Percentiles rank a stretch among this genome's conserved stretches.
Conservation (phyloP, 1,140 invertebrate genomes). For the Macrobrachium nipponense region DNA sequence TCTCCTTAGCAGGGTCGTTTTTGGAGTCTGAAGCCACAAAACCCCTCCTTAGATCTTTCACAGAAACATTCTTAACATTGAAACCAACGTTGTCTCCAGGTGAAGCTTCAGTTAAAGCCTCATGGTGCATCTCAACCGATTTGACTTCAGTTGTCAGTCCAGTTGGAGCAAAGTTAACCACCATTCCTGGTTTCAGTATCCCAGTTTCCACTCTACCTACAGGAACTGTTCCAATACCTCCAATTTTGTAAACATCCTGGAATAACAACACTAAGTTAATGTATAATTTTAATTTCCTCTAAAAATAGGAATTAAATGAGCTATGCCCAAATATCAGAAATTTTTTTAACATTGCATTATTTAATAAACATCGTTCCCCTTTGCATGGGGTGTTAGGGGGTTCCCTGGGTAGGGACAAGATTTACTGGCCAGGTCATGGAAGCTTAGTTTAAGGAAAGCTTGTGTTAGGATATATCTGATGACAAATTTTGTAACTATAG, state of each 20-base stretch:
- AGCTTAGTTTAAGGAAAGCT: too few relatives aligned
- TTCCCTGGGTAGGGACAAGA: too few relatives aligned
- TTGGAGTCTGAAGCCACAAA: conserved; percentile 98
- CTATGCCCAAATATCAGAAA: too few relatives aligned
- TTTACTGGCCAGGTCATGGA: too few relatives aligned
- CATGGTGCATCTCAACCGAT: conserved; percentile 99
- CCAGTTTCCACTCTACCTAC: conserved; percentile 99
- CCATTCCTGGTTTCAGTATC: conserved; percentile 96
- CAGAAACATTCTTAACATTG: conserved; percentile 99
- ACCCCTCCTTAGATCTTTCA: conserved; percentile 96
- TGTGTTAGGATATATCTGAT: too few relatives aligned
- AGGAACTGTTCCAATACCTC: conserved; percentile 99
- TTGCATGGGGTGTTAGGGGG: too few relatives aligned
- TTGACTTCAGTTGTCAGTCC: conserved; percentile 98
- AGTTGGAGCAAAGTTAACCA: conserved; percentile 96
- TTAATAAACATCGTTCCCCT: too few relatives aligned
- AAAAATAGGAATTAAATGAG: too few relatives aligned
- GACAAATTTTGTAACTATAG: too few relatives aligned
- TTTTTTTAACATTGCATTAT: too few relatives aligned
- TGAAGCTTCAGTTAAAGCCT: conserved; percentile 91
- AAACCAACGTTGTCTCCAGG: conserved; percentile 99
- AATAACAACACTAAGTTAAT: too few relatives aligned
- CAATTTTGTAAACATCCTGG: conserved; percentile 99
- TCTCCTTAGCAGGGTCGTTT: conserved; percentile 92
- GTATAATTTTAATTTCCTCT: too few relatives aligned